Conservation (phyloP, 2,888 invertebrate species). For the Callyntrura sp. region DNA sequence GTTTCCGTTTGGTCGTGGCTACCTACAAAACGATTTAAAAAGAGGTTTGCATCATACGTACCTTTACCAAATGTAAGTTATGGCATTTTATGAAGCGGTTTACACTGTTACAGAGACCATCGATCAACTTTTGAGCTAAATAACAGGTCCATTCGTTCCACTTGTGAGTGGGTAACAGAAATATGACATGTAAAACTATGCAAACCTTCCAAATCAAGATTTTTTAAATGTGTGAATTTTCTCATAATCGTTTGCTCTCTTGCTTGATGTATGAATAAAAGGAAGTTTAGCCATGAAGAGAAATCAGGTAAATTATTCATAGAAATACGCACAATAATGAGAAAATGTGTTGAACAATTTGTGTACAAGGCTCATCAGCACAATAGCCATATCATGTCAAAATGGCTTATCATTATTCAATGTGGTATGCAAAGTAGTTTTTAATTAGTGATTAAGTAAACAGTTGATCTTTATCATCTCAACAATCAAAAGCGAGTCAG, state of each 20-base stretch:
- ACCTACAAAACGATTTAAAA: too few relatives aligned
- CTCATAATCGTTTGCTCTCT: slow-evolving; percentile 44
- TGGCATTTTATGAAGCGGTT: slow-evolving; percentile 11
- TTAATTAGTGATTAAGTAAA: slow-evolving; percentile 78
- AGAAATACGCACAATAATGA: background rate
- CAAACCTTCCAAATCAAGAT: background rate
- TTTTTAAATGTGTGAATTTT: slow-evolving; percentile 68
- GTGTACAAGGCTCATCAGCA: too few relatives aligned
- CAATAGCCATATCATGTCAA: too few relatives aligned
- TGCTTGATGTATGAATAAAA: background rate
- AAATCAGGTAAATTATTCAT: background rate
- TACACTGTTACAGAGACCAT: slow-evolving; percentile 15
- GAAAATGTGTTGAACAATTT: slow-evolving; percentile 20
- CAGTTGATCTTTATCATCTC: slow-evolving; percentile 49
- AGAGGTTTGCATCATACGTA: too few relatives aligned
- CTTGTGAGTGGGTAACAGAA: background rate
- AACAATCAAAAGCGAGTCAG: slow-evolving; percentile 45
- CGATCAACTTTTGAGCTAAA: slow-evolving; percentile 10
- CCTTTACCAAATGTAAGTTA: slow-evolving; percentile 10
- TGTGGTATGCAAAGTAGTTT: slow-evolving; percentile 71
- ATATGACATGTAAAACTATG: background rate
- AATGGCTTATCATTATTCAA: slow-evolving; percentile 3
- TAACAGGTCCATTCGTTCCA: too few relatives aligned
- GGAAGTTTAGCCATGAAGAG: background rate
- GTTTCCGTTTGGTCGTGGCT: too few relatives aligned